Evolutionary conservation across 2,797 vertebrate species (phyloP).

Genomic region (Gallinago stenura): DNA sequence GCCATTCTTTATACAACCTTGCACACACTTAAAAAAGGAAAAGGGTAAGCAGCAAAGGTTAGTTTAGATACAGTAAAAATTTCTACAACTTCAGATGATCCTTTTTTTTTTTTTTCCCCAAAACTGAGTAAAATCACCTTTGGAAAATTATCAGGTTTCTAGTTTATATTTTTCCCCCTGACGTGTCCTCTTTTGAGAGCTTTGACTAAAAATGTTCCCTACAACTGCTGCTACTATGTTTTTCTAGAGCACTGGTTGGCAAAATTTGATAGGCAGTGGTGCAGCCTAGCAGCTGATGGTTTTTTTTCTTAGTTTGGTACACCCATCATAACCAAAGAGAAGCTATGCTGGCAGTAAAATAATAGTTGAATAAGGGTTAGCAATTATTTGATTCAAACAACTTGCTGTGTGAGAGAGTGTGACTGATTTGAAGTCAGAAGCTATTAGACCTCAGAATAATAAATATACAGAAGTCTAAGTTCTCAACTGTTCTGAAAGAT

Average conservation of each 20-base stretch:
- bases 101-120: fast-evolving
- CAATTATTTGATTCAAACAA: background rate
- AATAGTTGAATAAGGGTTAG: background rate
- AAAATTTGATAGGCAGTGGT: background rate
- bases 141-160: background rate
- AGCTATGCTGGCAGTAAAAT: background rate
- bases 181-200: background rate
- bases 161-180: background rate
- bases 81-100: background rate
- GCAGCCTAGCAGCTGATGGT: background rate
- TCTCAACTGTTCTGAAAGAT: background rate
- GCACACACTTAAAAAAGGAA: background rate
- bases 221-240: background rate
- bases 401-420: background rate
- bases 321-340: background rate
- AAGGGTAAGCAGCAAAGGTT: background rate
- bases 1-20: background rate
- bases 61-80: background rate
- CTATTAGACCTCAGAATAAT: background rate
- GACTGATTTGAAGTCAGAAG: background rate
- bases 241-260: background rate
- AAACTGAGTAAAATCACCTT: background rate
- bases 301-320: background rate
- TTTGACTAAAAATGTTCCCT: background rate
- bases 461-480: background rate